Percentiles rank a stretch among this genome's conserved stretches.
Conservation (phyloP, 2,888 invertebrate genomes). For the Acrobasis suavella region DNA sequence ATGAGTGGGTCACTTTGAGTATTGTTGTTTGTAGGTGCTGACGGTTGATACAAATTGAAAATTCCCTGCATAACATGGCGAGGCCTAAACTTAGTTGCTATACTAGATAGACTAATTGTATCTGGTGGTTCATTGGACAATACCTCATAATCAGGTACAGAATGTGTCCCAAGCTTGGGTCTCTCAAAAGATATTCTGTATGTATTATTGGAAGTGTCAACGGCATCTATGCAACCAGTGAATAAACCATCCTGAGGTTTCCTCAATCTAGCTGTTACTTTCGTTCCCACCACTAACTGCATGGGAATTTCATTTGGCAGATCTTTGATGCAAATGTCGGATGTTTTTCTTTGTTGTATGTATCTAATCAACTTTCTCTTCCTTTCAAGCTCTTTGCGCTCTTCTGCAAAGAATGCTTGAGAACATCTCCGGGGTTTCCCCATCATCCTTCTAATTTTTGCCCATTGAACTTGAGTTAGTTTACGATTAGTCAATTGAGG, state of each 20-base stretch:
- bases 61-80: constrained; percentile 84
- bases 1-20: constrained; percentile 88
- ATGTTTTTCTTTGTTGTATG: constrained; percentile 94
- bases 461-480: constrained; percentile 96
- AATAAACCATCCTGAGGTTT: constrained; percentile 98
- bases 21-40: constrained; percentile 57
- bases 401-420: constrained; percentile 97
- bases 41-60: constrained; percentile 70
- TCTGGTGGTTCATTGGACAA: constrained; percentile 96
- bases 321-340: constrained; percentile 91
- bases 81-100: constrained; percentile 90
- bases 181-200: constrained; percentile 98
- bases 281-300: constrained; percentile 96
- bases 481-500: constrained; percentile 93
- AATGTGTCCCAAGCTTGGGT: constrained; percentile 95
- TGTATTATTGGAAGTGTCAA: constrained; percentile 96
- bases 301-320: constrained; percentile 97
- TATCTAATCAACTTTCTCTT: constrained; percentile 95
- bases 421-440: constrained; percentile 98
- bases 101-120: constrained; percentile 92
- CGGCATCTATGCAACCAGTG: constrained; percentile 96
- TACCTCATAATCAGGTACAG: constrained; percentile 98
- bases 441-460: constrained; percentile 96
- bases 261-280: constrained; percentile 94
- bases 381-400: constrained; percentile 93